Base-by-base conservation (phyloP, 1,140 invertebrate genomes). In the Drosophila malerkotliana region DNA sequence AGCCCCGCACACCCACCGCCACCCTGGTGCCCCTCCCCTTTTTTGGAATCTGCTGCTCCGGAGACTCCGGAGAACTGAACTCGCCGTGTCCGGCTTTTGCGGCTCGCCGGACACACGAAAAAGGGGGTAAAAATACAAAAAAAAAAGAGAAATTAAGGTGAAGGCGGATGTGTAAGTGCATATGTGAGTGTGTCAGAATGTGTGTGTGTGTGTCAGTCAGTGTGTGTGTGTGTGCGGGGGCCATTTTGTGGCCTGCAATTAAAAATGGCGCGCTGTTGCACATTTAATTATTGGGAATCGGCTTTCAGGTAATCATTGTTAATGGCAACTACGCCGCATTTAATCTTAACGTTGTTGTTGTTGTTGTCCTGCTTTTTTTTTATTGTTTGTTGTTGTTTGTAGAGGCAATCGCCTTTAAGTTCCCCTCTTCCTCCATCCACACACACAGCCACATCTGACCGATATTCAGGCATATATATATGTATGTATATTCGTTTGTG, bases 201-300 rank as follows among this genome's bases (percentile, higher is more conserved):
- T 14, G 15, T 44, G 39, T 14, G 15, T 44, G 14, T 44, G 14
- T 44, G 15, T 44, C n/a, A 6, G 39, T 18, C 18, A 18, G 18
- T 18, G 18, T 21, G 57, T 30, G 10, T 39, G 69, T 28, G 26
- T 15, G 41, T 37, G 54, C 26, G 53, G 60, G 48, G 82, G 68
- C 75, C 73, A 81, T 87, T 81, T 82, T 87, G 82, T 78, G 74
- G 82, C 61, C 74, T 71, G 79, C 83, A 87, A 87, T 87, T 87
- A 87, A 88, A 87, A 87, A 87, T 88, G 85, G 83, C 84, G 83
- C 83, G 78, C 83, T 88, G 83, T 83, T 88, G 83, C 83, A 87
- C 83, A 88, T 87, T 87, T 87, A 87, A 87, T 87, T 88, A 87
- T 87, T 87, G 83, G 83, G 79, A 87, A 87, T 87, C 83, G 83